Percentiles rank a stretch among this genome's conserved stretches.
These are phyloP conservation scores for Agriopis marginaria DNA, from an alignment of 2,888 invertebrate species.

Conservation along the genomic window DNA sequence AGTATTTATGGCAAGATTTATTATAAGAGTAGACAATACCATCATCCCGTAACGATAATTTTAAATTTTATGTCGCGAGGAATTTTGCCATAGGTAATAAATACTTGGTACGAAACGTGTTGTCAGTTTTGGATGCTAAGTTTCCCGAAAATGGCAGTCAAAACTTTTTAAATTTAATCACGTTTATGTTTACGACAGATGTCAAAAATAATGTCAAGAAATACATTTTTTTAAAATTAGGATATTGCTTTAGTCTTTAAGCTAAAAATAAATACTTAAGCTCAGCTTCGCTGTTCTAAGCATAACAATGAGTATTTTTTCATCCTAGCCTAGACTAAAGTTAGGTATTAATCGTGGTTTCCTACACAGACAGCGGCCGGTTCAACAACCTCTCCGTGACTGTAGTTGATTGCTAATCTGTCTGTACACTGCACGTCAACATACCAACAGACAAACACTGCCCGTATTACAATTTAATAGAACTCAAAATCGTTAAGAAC, in stretches of 20 bases:
- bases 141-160: too few relatives aligned
- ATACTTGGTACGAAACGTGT: neutral
- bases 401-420: conserved; percentile 56
- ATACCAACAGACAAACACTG: conserved; percentile 3
- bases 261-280: neutral
- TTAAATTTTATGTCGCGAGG: too few relatives aligned
- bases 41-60: too few relatives aligned
- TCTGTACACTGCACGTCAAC: conserved; percentile 38
- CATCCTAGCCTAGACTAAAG: conserved; percentile 3
- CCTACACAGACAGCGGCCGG: conserved; percentile 19
- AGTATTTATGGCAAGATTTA: neutral
- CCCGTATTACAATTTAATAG: conserved; percentile 2
- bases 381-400: conserved; percentile 43
- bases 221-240: neutral
- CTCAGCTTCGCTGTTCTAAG: neutral
- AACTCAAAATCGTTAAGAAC: conserved; percentile 9
- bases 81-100: neutral
- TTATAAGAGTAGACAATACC: too few relatives aligned
- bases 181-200: too few relatives aligned
- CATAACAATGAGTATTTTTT: conserved; percentile 7
- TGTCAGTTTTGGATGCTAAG: neutral
- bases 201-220: too few relatives aligned
- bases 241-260: neutral
- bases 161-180: too few relatives aligned
- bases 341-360: conserved; percentile 21